Base-by-base conservation (phyloP, 2,888 invertebrate species). In the Cephalotes varians region DNA sequence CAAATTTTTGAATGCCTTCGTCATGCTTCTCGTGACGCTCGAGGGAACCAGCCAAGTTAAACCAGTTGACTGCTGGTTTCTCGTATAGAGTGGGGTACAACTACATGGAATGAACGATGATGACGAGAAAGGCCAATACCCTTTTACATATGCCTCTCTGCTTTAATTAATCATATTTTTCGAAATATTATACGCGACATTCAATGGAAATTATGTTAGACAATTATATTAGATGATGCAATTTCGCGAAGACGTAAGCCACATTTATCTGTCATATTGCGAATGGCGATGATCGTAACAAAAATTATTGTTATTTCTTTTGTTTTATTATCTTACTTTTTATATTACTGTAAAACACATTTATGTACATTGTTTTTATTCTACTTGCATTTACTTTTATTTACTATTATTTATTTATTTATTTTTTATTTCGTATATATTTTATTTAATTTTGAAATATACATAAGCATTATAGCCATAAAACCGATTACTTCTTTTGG, bases 31-130 rank as follows among this genome's bases (percentile, higher is more conserved):
- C 86, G 80, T 84, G 86, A 85, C 51, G 79, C 51, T 81, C 74
- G 83, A 82, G 88, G 81, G 83, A 84, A 83, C 81, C 44, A 58
- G 56, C 74, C 85, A 65, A 86, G 87, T 85, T 87, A 85, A 87
- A 89, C 87, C 90, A 88, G 90, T 89, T 86, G 64, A 85, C 69
- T 80, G 84, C 72, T 69, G 62, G 84, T 74, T 90, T 87, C 90
- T 82, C 56, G 73, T 10, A 65, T 49, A 64, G 81, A 69, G 82
- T 82, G 73, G 81, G 71, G 73, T 65, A 49, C 34, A 47, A 58
- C 58, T 58, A 64, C 54, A 80, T 34, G 65, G 1, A 81, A 65
- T 69, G 76, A 83, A 88, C 81, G 81, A 51, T 7, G 49, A 49
- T 7, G 49, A 49, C 49, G 62, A 77, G 77, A 77, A 44, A 79